Conservation (phyloP, 1,140 invertebrate genomes). For the Micrasema minimum region DNA sequence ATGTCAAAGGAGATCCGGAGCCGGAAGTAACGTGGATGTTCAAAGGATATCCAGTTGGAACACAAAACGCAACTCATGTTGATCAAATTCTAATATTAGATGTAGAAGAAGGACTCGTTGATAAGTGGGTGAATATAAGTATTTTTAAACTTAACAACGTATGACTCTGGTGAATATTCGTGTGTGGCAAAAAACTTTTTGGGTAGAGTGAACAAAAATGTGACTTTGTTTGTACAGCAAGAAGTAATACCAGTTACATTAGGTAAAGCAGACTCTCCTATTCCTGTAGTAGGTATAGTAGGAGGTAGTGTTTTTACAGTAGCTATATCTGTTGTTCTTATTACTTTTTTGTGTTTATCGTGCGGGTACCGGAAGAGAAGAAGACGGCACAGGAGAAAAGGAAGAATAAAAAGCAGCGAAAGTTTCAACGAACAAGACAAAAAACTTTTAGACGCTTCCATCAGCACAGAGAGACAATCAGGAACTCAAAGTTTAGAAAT, state of each 20-base stretch:
- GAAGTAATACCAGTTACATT: conserved; percentile 73
- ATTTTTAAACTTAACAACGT: conserved; percentile 75
- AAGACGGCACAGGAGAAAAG: conserved; percentile 64
- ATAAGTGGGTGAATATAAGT: conserved; percentile 76
- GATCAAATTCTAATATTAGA: conserved; percentile 62
- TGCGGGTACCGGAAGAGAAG: conserved; percentile 65
- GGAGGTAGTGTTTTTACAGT: conserved; percentile 66
- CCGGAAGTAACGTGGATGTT: conserved; percentile 82
- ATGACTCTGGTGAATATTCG: conserved; percentile 81
- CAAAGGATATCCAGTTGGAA: conserved; percentile 66
- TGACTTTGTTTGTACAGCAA: conserved; percentile 77
- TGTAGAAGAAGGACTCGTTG: conserved; percentile 61
- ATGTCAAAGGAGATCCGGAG: conserved; percentile 78
- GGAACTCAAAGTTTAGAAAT: conserved; percentile 67
- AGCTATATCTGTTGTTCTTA: conserved; percentile 65
- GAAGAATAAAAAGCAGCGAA: conserved; percentile 74
- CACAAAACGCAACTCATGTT: conserved; percentile 50
- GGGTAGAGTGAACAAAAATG: conserved; percentile 75
- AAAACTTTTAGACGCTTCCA: conserved; percentile 77
- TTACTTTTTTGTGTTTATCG: conserved; percentile 68
- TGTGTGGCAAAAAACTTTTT: conserved; percentile 82
- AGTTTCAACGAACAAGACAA: conserved; percentile 83
- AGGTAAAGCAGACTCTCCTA: conserved; percentile 70
- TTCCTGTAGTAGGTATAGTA: conserved; percentile 69
- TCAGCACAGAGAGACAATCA: conserved; percentile 75